phyloP scores from a whole-genome alignment of 2,888 invertebrate species.

The Drosophila cracens region DNA sequence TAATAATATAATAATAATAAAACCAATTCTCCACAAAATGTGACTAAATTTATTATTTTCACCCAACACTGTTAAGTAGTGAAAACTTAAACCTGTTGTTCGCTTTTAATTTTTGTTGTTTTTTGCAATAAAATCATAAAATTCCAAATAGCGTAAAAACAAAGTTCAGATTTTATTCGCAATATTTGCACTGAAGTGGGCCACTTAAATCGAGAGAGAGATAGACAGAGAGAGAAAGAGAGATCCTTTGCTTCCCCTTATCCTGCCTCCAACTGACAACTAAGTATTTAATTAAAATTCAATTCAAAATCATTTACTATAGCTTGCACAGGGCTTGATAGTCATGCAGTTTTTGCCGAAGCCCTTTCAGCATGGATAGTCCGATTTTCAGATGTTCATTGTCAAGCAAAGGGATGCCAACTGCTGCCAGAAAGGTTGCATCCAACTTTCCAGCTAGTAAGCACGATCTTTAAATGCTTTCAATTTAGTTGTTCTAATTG shows the following conservation, averaged over 20 bases:
- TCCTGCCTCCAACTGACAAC: conserved; percentile 70
- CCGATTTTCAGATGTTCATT: neutral
- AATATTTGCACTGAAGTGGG: conserved; percentile 52
- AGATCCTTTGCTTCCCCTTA: neutral
- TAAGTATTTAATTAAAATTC: conserved; percentile 78
- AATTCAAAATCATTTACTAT: conserved; percentile 62
- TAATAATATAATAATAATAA: no score
- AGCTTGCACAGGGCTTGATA: neutral
- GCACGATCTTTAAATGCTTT: neutral
- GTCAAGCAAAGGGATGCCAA: neutral
- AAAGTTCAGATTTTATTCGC: conserved; percentile 48
- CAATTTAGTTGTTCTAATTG: neutral
- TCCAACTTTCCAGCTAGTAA: neutral
- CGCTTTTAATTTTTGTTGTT: neutral
- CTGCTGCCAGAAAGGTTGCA: neutral
- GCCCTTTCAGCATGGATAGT: neutral
- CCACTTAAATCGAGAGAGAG: conserved; percentile 29
- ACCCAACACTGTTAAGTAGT: no score
- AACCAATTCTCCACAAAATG: no score
- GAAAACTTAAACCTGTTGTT: no score
- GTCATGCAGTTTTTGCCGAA: conserved; percentile 57
- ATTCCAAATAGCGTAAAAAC: conserved; percentile 40
- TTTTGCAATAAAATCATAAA: conserved; percentile 38
- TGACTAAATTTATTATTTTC: no score
- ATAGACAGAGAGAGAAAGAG: neutral